Percentiles rank a stretch among this genome's conserved stretches.
Conservation (phyloP, 2,797 vertebrate genomes). For the Dicrostonyx torquatus region DNA sequence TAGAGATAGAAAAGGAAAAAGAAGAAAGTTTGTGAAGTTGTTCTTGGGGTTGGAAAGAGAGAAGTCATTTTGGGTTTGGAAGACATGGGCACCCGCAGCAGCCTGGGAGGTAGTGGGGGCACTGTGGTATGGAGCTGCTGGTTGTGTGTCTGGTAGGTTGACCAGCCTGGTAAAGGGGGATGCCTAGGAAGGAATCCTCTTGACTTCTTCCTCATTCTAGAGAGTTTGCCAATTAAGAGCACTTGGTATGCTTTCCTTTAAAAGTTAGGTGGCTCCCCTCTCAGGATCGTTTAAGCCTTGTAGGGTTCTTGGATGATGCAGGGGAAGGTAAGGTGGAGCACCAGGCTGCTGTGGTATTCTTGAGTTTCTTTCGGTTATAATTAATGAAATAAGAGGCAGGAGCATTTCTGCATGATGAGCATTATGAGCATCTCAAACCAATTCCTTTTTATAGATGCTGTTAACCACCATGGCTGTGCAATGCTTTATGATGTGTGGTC, state of each 20-base stretch:
- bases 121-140: background rate
- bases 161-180: background rate
- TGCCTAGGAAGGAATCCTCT: background rate
- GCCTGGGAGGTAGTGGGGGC: background rate
- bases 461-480: background rate
- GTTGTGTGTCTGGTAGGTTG: background rate
- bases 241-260: background rate
- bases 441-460: background rate
- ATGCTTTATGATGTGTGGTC: background rate
- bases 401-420: background rate
- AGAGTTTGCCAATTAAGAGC: background rate
- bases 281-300: background rate
- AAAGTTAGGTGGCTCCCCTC: background rate
- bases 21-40: background rate
- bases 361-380: background rate
- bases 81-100: background rate
- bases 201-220: constrained; percentile 9
- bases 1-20: constrained; percentile 17
- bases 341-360: background rate
- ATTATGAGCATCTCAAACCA: constrained; percentile 27
- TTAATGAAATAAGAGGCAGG: constrained; percentile 2
- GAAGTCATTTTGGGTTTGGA: background rate
- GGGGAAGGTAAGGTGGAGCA: background rate
- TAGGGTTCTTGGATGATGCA: background rate
- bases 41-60: constrained; percentile 10